These are phyloP conservation scores for Euthynnus affinis DNA, from an alignment of 2,797 vertebrate genomes.

Conservation along the genomic window DNA sequence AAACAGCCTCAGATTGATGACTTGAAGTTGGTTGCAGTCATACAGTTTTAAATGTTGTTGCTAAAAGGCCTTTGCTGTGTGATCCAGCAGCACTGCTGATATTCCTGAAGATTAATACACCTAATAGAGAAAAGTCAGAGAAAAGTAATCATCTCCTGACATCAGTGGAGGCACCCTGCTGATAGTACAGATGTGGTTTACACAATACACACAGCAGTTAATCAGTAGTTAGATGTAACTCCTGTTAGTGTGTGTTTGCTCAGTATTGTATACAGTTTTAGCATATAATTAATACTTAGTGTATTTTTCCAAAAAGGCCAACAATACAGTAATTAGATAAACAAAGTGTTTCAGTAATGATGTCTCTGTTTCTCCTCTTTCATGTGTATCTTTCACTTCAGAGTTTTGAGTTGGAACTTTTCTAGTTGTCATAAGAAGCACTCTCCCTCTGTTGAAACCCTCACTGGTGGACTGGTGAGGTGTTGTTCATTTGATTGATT, in stretches of 20 bases:
- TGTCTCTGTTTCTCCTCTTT: background rate
- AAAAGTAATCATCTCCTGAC: no score
- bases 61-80: no score
- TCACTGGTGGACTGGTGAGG: conserved; percentile 25
- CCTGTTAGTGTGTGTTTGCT: background rate
- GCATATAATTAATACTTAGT: background rate
- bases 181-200: background rate
- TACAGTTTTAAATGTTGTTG: no score
- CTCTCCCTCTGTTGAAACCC: conserved; percentile 17
- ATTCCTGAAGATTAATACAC: no score
- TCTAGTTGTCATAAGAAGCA: background rate
- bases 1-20: no score
- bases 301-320: background rate
- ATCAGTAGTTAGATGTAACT: background rate
- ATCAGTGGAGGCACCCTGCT: background rate
- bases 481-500: conserved; percentile 9
- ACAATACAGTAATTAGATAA: background rate
- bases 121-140: no score
- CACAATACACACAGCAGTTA: no score
- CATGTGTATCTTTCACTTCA: background rate
- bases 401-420: background rate
- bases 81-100: no score
- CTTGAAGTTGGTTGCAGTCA: no score
- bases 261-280: background rate
- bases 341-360: background rate